phyloP scores from a whole-genome alignment of 2,888 invertebrate genomes.

The Drosophila prolongata region DNA sequence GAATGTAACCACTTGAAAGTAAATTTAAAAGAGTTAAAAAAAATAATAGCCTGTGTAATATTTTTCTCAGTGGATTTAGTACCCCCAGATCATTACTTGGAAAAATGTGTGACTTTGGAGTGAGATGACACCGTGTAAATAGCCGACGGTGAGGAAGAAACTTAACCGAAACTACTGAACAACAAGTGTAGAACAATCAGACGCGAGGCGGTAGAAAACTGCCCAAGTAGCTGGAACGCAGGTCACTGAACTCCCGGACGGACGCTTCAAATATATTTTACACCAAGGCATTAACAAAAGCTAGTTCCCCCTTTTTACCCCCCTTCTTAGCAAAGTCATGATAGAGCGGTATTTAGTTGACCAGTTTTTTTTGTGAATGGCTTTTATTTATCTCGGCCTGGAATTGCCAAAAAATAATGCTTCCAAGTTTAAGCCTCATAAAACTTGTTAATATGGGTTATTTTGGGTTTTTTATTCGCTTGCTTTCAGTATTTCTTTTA shows the following conservation, averaged over 20 bases:
- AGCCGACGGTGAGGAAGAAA: conserved; percentile 51
- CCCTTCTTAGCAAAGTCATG: conserved; percentile 4
- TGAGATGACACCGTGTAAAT: conserved; percentile 67
- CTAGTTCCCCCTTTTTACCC: conserved; percentile 1
- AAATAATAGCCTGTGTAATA: background rate
- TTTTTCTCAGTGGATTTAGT: conserved; percentile 37
- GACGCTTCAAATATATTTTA: conserved; percentile 24
- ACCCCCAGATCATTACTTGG: conserved; percentile 59
- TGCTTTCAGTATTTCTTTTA: conserved; percentile 11
- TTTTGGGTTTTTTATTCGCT: conserved; percentile 17
- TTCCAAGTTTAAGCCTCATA: conserved; percentile 13
- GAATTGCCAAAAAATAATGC: conserved; percentile 18
- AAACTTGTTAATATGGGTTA: conserved; percentile 43
- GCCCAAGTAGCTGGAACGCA: conserved; percentile 51
- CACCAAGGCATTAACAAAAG: conserved; percentile 31
- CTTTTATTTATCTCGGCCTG: conserved; percentile 27
- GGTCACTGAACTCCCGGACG: conserved; percentile 55
- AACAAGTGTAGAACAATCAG: conserved; percentile 66
- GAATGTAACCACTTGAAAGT: too few relatives aligned
- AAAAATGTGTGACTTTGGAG: conserved; percentile 52
- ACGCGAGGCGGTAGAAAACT: conserved; percentile 33
- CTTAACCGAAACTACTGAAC: conserved; percentile 54
- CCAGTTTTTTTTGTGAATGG: conserved; percentile 31
- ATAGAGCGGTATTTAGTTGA: conserved; percentile 24
- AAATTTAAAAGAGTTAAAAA: too few relatives aligned